A percentile compares a stretch with the other conserved stretches of the same genome.
Evolutionary conservation across 2,888 invertebrate genomes (phyloP).

Genomic region (Lepidocyrtinus sp.): DNA sequence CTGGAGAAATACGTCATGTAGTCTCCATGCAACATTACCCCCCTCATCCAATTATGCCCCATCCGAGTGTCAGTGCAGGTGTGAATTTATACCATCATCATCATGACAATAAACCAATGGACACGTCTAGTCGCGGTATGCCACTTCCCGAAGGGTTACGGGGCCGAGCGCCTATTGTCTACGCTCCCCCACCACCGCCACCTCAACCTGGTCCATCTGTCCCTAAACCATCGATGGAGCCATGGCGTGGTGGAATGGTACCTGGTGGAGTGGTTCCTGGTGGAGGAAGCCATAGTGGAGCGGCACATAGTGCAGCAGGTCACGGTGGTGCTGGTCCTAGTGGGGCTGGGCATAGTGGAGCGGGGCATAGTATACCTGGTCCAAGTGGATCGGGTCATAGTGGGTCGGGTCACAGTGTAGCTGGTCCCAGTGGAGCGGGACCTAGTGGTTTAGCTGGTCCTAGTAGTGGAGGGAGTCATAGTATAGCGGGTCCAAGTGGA

Average conservation of each 20-base stretch:
- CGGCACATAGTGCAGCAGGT: too few species aligned
- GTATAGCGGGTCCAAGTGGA: too few species aligned
- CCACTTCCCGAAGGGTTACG: slow-evolving; percentile 36
- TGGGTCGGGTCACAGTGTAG: too few species aligned
- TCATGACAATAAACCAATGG: slow-evolving; percentile 53
- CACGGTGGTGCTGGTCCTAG: too few species aligned
- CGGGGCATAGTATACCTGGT: too few species aligned
- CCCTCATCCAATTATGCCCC: slow-evolving; percentile 66
- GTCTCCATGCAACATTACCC: slow-evolving; percentile 76
- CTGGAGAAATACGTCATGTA: slow-evolving; percentile 77
- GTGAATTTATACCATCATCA: slow-evolving; percentile 44
- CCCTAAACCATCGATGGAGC: slow-evolving; percentile 30
- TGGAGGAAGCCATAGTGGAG: too few species aligned
- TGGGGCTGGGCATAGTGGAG: too few species aligned
- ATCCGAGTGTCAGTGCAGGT: slow-evolving; percentile 50
- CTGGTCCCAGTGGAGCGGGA: too few species aligned
- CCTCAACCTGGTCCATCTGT: background rate
- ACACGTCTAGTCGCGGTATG: slow-evolving; percentile 44
- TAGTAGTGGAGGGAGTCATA: too few species aligned
- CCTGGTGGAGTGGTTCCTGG: too few species aligned
- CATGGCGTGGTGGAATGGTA: slow-evolving; percentile 42
- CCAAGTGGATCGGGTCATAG: too few species aligned
- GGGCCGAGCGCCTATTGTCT: slow-evolving; percentile 42
- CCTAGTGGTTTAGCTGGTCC: too few species aligned
- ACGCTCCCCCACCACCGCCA: slow-evolving; percentile 17